Base-by-base conservation (phyloP, 2,888 invertebrate species). In the Caenorhabditis wallacei region DNA sequence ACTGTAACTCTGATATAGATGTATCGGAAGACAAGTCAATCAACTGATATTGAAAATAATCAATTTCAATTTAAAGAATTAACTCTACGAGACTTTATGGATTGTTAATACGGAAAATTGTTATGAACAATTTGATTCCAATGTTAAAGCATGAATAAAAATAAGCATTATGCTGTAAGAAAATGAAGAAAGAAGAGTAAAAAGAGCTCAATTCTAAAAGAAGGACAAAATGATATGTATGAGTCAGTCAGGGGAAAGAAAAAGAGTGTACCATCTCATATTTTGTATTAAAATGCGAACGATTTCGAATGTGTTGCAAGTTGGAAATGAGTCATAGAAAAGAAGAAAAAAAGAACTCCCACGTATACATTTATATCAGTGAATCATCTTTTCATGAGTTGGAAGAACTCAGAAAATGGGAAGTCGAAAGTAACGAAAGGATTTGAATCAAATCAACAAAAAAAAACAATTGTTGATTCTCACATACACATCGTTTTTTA, bases 241-340 rank as follows among this genome's bases (percentile, higher is more conserved):
- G 61, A 61, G 20, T 40, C 24, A 10, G 13, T 11, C 13, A 11
- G 11, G 43, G 2, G 11, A 43, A 43, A 43, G 43, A 43, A 13
- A 43, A 2, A 16, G 16, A 13, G 43, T 10, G 61, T 61, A 61
- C 46, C 43, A 61, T 61, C 61, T 40, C 46, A 48, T 48, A 7
- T 48, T 48, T 30, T 51, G 46, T 46, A 46, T 63, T 63, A 35
- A 64, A 51, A 51, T 48, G 51, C 13, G 24, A 59, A 59, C 20
- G 40, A 51, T 51, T 61, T 51, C 53, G 16, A 64, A 64, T 48
- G 51, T 37, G 30, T 53, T 53, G 37, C 30, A 66, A 37, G 30
- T 64, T 43, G 46, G n/a, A 66, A 53, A 22, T 66, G 66, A 66
- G 66, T 66, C 66, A 66, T 64, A 3, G 30, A 8, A 16, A 24